A percentile compares a stretch with the other conserved stretches of the same genome.
These are phyloP conservation scores for Athripsodes cinereus DNA, from an alignment of 2,888 invertebrate species.

Conservation along the genomic window DNA sequence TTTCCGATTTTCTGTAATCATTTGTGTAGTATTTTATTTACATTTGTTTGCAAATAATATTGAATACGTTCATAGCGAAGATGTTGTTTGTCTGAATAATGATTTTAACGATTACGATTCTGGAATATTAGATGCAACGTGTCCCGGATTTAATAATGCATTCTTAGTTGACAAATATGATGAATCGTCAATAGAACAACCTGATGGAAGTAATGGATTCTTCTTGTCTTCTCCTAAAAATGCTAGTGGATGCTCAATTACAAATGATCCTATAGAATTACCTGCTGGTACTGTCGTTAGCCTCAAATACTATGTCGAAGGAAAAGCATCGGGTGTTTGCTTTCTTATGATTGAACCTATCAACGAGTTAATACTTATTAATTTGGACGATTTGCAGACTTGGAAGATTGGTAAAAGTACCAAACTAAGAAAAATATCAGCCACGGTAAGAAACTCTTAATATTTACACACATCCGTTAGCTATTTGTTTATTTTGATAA, in stretches of 20 bases:
- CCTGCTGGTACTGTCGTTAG: not conserved
- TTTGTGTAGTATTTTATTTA: no score
- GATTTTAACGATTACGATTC: not conserved
- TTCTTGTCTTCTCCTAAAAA: not conserved
- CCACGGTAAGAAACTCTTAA: no score
- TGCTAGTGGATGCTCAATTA: not conserved
- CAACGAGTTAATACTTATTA: not conserved
- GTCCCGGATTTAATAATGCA: not conserved
- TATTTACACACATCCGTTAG: no score
- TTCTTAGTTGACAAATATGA: not conserved
- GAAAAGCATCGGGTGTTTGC: not conserved
- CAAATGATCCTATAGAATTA: not conserved
- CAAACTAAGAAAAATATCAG: no score
- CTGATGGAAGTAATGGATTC: not conserved
- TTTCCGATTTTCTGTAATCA: no score
- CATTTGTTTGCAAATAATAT: no score
- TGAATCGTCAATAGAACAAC: not conserved
- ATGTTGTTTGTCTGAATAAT: not conserved
- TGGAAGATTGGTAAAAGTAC: not conserved
- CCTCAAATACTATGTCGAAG: not conserved
- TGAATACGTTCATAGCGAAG: no score
- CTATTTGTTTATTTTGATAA: no score
- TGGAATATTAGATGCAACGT: not conserved
- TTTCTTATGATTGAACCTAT: not conserved
- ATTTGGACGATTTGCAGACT: not conserved